Percentiles rank a stretch among this genome's conserved stretches.
phyloP scores from a whole-genome alignment of 2,797 vertebrate genomes.

The Peromyscus eremicus region DNA sequence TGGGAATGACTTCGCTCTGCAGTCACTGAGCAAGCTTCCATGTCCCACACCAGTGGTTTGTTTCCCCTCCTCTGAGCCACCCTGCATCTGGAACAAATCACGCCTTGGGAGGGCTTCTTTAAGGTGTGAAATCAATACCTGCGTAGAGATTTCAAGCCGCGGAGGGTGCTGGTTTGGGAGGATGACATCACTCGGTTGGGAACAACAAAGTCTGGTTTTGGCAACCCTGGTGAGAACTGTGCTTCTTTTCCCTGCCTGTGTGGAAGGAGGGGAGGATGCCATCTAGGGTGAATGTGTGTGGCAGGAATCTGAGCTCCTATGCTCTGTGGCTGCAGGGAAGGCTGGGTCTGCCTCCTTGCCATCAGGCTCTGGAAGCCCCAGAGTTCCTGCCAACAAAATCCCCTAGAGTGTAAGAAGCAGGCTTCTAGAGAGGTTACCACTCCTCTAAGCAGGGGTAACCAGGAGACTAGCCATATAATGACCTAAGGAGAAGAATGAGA shows the following conservation, averaged over 20 bases:
- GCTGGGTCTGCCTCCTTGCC: not conserved
- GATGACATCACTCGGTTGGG: not conserved
- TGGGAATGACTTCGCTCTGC: not conserved
- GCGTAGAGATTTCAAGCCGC: not conserved
- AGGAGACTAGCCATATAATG: not conserved
- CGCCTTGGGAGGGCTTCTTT: not conserved
- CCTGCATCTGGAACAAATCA: not conserved
- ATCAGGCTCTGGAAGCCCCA: not conserved
- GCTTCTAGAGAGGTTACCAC: not conserved
- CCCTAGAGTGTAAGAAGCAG: not conserved
- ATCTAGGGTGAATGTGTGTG: not conserved
- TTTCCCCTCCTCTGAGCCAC: not conserved
- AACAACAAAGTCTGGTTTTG: conserved; percentile 19
- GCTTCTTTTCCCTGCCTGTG: not conserved
- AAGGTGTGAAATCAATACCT: not conserved
- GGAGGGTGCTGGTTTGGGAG: not conserved
- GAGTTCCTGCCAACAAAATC: not conserved
- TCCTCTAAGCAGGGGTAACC: not conserved
- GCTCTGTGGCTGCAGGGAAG: not conserved
- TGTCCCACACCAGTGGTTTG: not conserved
- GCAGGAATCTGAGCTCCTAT: not conserved
- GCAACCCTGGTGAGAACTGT: not conserved
- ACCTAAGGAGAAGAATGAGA: not conserved
- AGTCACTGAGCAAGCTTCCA: not conserved
- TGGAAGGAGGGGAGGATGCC: not conserved